Base-by-base conservation (phyloP, 2,113 vertebrate species). In the Athene noctua region DNA sequence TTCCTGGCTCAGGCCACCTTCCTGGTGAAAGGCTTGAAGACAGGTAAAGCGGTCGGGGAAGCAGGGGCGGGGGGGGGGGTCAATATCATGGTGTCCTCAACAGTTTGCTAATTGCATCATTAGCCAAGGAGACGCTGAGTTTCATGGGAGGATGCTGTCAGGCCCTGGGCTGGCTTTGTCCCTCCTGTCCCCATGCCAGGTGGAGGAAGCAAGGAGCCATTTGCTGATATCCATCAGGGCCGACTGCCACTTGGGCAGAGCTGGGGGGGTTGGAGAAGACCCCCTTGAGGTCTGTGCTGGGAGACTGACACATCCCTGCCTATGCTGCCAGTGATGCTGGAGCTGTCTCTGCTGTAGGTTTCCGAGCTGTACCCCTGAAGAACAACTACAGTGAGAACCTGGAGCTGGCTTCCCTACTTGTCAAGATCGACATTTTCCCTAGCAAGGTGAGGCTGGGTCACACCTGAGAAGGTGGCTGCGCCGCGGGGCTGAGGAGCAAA, bases 351-450 rank as follows among this genome's bases (percentile, higher is more conserved):
- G 59, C 74, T 22, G 0, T 40, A 99, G 99, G 99, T 52, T 99
- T 99, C 94, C 98, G 99, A 94, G 99, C 99, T 2, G 99, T 99
- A 68, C 99, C 99, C 59, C 96, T 99, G 96, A 99, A 99, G 97
- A 99, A 99, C 98, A 99, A 99, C 98, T 99, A 99, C 98, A 99
- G 98, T 0, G 99, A 99, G 97, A 99, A 99, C 88, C 98, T 99
- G 96, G 99, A 99, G 97, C 88, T 99, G 97, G 99, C 99, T 10
- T 99, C 99, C 11, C 97, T 99, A 92, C 98, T 99, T 1, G 97
- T 99, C 80, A 99, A 99, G 96, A 97, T 99, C 51, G 98, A 99
- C 32, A 95, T 99, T 79, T 96, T 98, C 96, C 97, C 98, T 59
- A 98, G 98, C 96, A 98, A 99, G 98, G 99, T 99, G 95, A 98